Percentiles rank a stretch among this genome's conserved stretches.
phyloP scores from a whole-genome alignment of 2,113 vertebrate genomes.

The Procapra przewalskii region DNA sequence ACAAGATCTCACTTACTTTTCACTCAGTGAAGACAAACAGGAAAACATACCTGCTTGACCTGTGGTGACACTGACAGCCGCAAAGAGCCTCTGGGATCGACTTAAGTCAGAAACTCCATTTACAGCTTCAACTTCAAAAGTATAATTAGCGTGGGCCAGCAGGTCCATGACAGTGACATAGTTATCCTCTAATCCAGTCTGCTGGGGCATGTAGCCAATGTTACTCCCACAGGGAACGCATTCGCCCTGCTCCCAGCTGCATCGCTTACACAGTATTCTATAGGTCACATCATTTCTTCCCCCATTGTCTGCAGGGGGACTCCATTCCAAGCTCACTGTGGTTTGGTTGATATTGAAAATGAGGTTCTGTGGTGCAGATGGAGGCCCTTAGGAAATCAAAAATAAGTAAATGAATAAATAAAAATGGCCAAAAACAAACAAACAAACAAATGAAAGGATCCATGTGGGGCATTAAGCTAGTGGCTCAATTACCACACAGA shows the following conservation, averaged over 20 bases:
- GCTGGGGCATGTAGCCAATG: conserved; percentile 92
- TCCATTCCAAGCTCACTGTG: conserved; percentile 95
- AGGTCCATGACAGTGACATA: conserved; percentile 94
- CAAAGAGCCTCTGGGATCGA: conserved; percentile 96
- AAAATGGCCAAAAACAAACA: conserved; percentile 17
- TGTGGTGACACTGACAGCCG: conserved; percentile 95
- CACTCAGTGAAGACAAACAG: not conserved
- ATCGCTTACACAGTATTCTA: conserved; percentile 92
- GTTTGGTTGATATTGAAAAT: conserved; percentile 99
- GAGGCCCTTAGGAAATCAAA: conserved; percentile 87
- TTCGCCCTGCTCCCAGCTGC: conserved; percentile 97
- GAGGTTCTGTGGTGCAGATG: conserved; percentile 98
- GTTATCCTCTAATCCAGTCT: conserved; percentile 94
- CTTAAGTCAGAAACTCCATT: conserved; percentile 98
- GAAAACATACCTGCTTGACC: conserved; percentile 95
- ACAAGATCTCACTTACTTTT: not conserved
- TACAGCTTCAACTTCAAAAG: conserved; percentile 98
- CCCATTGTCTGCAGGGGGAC: conserved; percentile 93
- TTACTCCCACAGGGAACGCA: conserved; percentile 94
- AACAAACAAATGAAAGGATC: conserved; percentile 7
- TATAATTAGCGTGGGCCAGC: conserved; percentile 98
- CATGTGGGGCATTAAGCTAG: not conserved
- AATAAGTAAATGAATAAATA: conserved; percentile 63
- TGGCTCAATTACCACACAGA: conserved; percentile 65
- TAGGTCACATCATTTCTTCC: conserved; percentile 97